Evolutionary conservation across 2,797 vertebrate species (phyloP).

Genomic region (Miichthys miiuy): DNA sequence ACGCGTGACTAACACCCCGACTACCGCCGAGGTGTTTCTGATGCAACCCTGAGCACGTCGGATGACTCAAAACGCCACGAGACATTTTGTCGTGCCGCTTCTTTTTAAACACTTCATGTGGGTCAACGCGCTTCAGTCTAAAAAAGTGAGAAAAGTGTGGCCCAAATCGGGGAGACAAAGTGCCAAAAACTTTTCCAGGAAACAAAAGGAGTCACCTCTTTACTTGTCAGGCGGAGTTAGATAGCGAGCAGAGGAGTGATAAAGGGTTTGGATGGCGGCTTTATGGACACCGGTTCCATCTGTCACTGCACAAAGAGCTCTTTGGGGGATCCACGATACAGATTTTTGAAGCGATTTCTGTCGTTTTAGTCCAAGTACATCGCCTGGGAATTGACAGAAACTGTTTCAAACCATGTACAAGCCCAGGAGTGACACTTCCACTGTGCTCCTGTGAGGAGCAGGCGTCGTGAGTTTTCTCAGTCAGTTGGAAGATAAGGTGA

Average conservation of each 20-base stretch:
- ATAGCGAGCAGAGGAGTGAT: not conserved
- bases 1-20: not conserved
- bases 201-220: conserved; percentile 11
- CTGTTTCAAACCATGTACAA: conserved; percentile 12
- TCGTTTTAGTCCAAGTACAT: conserved; percentile 14
- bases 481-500: conserved; percentile 10
- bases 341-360: conserved; percentile 1
- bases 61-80: conserved; percentile 41
- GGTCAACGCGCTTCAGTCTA: conserved; percentile 13
- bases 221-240: conserved; percentile 21
- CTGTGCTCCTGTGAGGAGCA: not conserved
- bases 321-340: conserved; percentile 9
- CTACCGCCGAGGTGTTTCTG: conserved; percentile 14
- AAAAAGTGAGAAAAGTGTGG: conserved; percentile 15
- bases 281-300: conserved; percentile 38
- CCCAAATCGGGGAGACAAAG: conserved; percentile 28
- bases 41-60: conserved; percentile 13
- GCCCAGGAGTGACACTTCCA: not conserved
- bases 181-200: not conserved
- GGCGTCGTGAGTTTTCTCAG: not conserved
- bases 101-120: conserved; percentile 31
- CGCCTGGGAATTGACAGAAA: not conserved
- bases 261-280: conserved; percentile 1
- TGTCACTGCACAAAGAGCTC: conserved; percentile 27
- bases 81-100: conserved; percentile 42